These are phyloP conservation scores for Scaptomyza pallida DNA, from an alignment of 1,140 invertebrate genomes.

Conservation along the genomic window DNA sequence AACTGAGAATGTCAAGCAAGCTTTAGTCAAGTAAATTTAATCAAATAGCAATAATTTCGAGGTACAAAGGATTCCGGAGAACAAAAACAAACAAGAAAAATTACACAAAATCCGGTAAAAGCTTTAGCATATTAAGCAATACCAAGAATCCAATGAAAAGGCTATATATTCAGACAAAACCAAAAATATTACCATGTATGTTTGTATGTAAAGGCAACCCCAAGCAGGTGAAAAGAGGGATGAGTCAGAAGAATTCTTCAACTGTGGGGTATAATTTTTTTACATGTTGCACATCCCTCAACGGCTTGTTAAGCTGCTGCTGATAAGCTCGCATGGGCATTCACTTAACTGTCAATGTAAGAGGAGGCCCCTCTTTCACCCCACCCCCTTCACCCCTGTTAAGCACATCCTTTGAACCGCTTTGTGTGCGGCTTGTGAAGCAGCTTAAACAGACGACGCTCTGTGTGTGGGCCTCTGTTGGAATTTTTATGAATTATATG, in stretches of 20 bases:
- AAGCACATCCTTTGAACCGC: slow-evolving; percentile 57
- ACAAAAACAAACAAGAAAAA: background rate
- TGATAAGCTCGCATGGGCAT: slow-evolving; percentile 42
- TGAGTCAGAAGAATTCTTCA: background rate
- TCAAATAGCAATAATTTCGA: background rate
- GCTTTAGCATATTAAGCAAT: background rate
- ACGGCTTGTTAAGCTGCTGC: slow-evolving; percentile 26
- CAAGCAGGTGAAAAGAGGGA: slow-evolving; percentile 3
- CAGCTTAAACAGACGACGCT: slow-evolving; percentile 31
- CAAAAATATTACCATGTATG: background rate
- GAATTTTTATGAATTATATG: slow-evolving; percentile 80
- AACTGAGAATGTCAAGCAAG: background rate
- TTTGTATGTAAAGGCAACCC: background rate
- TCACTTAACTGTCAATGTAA: slow-evolving; percentile 49
- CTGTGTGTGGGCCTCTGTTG: slow-evolving; percentile 60
- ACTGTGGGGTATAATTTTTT: background rate
- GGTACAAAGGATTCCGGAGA: background rate
- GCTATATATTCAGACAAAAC: background rate
- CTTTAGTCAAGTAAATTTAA: no score
- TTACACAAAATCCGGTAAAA: background rate
- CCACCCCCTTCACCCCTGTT: background rate
- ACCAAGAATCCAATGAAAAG: background rate
- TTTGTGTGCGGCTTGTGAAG: slow-evolving; percentile 73
- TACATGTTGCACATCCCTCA: slow-evolving; percentile 9
- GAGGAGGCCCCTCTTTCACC: background rate